These are phyloP conservation scores for Glareola pratincola DNA, from an alignment of 2,113 vertebrate genomes.

Conservation along the genomic window DNA sequence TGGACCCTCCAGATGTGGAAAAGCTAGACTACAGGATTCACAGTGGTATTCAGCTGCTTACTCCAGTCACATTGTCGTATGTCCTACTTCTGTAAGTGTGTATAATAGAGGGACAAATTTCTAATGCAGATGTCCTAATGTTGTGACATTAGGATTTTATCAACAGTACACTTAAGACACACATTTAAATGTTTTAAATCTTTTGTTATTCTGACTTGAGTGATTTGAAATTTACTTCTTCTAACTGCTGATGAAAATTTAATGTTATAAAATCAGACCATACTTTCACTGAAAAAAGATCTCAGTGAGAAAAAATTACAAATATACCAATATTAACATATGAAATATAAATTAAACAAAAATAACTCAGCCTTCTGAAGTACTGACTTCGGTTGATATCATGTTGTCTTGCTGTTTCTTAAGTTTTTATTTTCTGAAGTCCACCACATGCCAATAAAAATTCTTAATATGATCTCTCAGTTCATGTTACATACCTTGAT, in stretches of 20 bases:
- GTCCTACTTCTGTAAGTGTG: not conserved
- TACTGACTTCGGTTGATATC: not conserved
- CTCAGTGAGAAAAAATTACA: not conserved
- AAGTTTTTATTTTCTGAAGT: not conserved
- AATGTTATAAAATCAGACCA: slow-evolving; percentile 39
- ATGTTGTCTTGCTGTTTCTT: not conserved
- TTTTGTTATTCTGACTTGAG: not conserved
- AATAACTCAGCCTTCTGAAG: not conserved
- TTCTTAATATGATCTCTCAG: not conserved
- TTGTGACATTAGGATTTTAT: not conserved
- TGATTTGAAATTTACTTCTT: slow-evolving; percentile 5
- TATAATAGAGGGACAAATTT: not conserved
- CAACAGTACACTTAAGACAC: not conserved
- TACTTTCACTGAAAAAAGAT: not conserved
- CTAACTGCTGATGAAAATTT: slow-evolving; percentile 9
- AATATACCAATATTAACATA: not conserved
- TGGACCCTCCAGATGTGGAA: not conserved
- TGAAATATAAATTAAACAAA: not conserved
- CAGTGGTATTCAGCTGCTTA: not conserved
- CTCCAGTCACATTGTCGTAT: not conserved
- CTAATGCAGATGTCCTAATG: not conserved
- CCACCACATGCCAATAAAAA: not conserved
- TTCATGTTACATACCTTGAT: not conserved
- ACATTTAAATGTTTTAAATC: slow-evolving; percentile 20
- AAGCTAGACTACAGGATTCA: not conserved